These are phyloP conservation scores for Lagopus muta DNA, from an alignment of 2,113 vertebrate species.

Conservation along the genomic window DNA sequence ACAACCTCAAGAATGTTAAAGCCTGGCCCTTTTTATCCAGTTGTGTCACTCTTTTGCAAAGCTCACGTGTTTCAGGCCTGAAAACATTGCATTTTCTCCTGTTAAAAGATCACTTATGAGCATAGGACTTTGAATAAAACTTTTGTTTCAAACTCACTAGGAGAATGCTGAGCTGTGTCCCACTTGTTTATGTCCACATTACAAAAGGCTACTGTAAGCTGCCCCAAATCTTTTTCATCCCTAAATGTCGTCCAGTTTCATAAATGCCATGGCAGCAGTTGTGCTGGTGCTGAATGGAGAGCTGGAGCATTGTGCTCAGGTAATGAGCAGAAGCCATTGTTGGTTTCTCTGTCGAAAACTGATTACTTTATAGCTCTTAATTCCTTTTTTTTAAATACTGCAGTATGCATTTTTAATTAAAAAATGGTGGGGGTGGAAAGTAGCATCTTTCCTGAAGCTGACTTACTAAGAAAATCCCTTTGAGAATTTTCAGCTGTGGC, in stretches of 20 bases:
- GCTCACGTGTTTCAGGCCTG: fast-evolving
- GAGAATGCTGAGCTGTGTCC: neutral
- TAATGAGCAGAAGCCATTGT: neutral
- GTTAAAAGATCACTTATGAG: neutral
- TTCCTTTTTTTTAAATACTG: neutral
- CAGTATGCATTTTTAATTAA: neutral
- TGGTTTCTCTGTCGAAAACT: neutral
- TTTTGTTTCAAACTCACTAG: neutral
- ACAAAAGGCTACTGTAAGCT: neutral
- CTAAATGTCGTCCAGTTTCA: neutral
- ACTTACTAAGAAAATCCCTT: neutral
- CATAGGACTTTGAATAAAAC: neutral
- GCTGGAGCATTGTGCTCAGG: neutral
- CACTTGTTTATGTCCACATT: neutral
- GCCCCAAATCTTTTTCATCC: neutral
- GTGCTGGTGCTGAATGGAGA: neutral
- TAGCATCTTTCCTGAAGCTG: neutral
- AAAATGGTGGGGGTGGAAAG: neutral
- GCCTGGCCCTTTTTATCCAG: neutral
- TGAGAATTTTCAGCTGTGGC: neutral
- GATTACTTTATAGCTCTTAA: neutral
- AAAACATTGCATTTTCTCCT: neutral
- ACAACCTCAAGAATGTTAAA: neutral
- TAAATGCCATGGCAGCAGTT: neutral
- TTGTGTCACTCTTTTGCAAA: neutral